phyloP scores from a whole-genome alignment of 2,888 invertebrate species.

The Ophioninae sp. region DNA sequence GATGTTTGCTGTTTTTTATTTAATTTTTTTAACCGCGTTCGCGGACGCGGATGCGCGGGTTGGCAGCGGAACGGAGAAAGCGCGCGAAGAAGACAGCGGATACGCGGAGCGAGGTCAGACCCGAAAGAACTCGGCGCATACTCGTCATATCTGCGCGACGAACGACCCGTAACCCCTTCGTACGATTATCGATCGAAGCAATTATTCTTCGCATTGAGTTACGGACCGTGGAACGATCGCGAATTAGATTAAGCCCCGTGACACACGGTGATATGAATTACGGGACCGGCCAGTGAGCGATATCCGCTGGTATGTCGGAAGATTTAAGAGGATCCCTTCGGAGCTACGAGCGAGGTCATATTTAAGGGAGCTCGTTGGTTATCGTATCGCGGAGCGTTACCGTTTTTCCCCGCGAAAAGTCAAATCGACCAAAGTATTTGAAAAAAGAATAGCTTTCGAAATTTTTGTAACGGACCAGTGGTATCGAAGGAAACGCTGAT shows the following conservation, averaged over 20 bases:
- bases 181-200: slow-evolving; percentile 75
- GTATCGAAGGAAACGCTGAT: no score
- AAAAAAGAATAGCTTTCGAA: not conserved
- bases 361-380: not conserved
- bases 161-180: slow-evolving; percentile 67
- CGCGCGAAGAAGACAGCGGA: not conserved
- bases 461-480: no score
- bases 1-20: not conserved
- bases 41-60: not conserved
- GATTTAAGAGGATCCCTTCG: not conserved
- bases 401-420: not conserved
- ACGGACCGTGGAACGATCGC: slow-evolving; percentile 74
- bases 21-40: not conserved
- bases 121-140: slow-evolving; percentile 14
- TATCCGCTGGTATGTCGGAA: slow-evolving; percentile 8
- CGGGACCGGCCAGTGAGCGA: slow-evolving; percentile 36
- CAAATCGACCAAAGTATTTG: not conserved
- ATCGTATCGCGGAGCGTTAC: not conserved
- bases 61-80: not conserved
- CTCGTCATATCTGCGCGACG: slow-evolving; percentile 66
- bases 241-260: slow-evolving; percentile 77
- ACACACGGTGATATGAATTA: slow-evolving; percentile 78
- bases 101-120: slow-evolving; percentile 10
- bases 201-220: slow-evolving; percentile 77
- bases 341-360: not conserved